Conservation (phyloP, 2,888 invertebrate species). For the Eupithecia pulchellata region DNA sequence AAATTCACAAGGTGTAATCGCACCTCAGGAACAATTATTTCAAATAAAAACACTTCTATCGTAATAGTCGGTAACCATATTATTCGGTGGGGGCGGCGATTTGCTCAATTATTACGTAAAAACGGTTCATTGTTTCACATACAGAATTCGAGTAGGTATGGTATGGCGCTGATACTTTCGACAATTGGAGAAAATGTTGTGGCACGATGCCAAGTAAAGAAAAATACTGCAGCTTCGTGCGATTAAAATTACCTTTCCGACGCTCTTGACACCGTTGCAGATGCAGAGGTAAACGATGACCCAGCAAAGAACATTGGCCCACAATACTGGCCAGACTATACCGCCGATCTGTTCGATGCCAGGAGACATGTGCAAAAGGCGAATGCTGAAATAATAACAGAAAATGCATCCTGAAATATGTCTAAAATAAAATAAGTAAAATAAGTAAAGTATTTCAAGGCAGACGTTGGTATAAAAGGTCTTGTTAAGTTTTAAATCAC, state of each 20-base stretch:
- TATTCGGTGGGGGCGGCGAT: too few relatives aligned
- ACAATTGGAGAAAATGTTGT: constrained; percentile 40
- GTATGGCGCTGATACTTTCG: neutral
- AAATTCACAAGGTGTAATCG: too few relatives aligned
- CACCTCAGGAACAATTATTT: too few relatives aligned
- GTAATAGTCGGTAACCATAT: too few relatives aligned
- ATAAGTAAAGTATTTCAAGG: neutral
- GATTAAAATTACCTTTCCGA: constrained; percentile 88
- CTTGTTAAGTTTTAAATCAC: too few relatives aligned
- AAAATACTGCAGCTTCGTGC: constrained; percentile 38
- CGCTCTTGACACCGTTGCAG: constrained; percentile 94
- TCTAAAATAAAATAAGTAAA: too few relatives aligned
- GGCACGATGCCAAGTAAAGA: constrained; percentile 60
- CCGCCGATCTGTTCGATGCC: constrained; percentile 90
- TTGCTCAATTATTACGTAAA: too few relatives aligned
- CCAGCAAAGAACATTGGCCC: constrained; percentile 92
- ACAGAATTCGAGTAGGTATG: neutral
- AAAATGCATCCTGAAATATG: neutral
- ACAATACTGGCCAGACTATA: constrained; percentile 92
- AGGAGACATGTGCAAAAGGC: constrained; percentile 90
- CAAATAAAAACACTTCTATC: too few relatives aligned
- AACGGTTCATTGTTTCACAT: neutral
- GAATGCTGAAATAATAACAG: constrained; percentile 85
- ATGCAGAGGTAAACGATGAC: constrained; percentile 93
- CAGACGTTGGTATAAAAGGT: neutral